phyloP scores from a whole-genome alignment of 2,888 invertebrate species.

The Taphrorychus bicolor region DNA sequence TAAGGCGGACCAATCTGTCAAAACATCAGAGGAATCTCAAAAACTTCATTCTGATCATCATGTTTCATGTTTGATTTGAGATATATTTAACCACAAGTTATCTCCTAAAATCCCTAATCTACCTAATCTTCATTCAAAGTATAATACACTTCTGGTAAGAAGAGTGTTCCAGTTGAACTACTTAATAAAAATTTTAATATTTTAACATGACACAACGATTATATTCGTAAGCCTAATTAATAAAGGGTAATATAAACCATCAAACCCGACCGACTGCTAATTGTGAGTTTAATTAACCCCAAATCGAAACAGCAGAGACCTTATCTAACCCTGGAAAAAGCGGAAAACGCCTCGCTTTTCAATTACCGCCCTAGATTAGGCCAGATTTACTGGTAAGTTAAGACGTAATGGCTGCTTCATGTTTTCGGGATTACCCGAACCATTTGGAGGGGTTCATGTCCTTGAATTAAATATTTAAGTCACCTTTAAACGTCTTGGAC shows the following conservation, averaged over 20 bases:
- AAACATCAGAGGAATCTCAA: no score
- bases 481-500: neutral
- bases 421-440: neutral
- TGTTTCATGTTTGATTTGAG: no score
- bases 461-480: neutral
- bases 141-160: no score
- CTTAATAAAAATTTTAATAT: no score
- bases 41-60: no score
- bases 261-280: neutral
- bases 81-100: no score
- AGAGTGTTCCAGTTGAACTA: no score
- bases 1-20: no score
- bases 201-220: no score
- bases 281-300: neutral
- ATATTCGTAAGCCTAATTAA: no score
- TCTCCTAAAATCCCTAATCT: no score
- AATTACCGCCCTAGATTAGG: constrained; percentile 4
- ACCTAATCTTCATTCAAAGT: no score
- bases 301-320: constrained; percentile 3
- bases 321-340: neutral
- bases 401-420: constrained; percentile 2
- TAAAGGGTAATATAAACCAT: neutral
- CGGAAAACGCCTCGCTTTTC: constrained; percentile 5
- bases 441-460: neutral
- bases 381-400: constrained; percentile 4